These are phyloP conservation scores for Platysternon megacephalum DNA, from an alignment of 2,113 vertebrate genomes.

Conservation along the genomic window DNA sequence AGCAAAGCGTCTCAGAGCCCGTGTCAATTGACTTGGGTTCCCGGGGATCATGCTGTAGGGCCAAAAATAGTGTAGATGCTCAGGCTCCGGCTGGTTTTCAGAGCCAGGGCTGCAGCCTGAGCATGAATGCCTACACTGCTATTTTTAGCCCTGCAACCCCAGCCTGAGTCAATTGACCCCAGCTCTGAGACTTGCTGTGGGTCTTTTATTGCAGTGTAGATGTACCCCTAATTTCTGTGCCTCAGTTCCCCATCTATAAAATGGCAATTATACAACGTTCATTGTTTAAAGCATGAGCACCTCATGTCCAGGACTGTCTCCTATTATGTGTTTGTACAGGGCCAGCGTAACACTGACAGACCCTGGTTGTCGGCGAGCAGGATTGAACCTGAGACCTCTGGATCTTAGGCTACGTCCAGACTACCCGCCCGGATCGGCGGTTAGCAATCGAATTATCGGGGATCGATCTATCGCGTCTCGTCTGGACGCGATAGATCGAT, in stretches of 20 bases:
- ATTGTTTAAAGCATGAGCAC: not conserved
- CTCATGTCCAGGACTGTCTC: not conserved
- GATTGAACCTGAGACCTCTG: no score
- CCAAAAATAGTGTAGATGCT: not conserved
- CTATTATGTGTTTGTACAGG: not conserved
- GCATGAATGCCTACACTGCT: not conserved
- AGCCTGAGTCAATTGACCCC: not conserved
- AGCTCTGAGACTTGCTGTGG: no score
- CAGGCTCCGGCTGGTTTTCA: not conserved
- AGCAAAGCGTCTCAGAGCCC: not conserved
- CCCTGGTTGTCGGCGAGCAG: fast-evolving
- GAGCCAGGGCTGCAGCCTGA: not conserved
- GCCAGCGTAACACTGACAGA: no score
- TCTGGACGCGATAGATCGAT: no score
- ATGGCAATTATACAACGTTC: not conserved
- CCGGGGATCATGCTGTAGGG: not conserved
- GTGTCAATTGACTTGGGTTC: not conserved
- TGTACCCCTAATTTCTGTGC: not conserved
- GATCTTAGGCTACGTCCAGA: no score
- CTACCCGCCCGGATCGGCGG: no score
- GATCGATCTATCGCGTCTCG: no score
- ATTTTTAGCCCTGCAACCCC: not conserved
- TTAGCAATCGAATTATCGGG: no score
- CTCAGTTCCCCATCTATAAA: not conserved
- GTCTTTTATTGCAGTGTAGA: not conserved